phyloP scores from a whole-genome alignment of 2,797 vertebrate species.

The Chelon auratus region DNA sequence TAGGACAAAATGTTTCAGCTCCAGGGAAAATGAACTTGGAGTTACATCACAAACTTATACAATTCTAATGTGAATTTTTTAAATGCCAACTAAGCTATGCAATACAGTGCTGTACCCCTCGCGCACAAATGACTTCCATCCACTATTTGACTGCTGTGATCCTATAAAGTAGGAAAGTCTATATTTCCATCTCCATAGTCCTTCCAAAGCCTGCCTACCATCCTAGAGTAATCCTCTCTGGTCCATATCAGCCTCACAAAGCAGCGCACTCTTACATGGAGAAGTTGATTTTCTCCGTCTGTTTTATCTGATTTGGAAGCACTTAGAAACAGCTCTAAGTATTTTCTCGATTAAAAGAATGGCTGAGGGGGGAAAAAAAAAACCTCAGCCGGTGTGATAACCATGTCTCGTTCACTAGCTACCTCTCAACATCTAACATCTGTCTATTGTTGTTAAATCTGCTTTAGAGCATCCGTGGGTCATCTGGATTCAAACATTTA shows the following conservation, averaged over 20 bases:
- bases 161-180: slow-evolving; percentile 75
- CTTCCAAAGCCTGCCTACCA: slow-evolving; percentile 76
- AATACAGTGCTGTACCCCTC: slow-evolving; percentile 23
- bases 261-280: slow-evolving; percentile 76
- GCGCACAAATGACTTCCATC: slow-evolving; percentile 54
- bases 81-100: neutral
- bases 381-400: slow-evolving; percentile 65
- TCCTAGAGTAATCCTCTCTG: slow-evolving; percentile 78
- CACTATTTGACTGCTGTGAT: slow-evolving; percentile 69
- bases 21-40: neutral
- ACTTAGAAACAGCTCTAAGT: slow-evolving; percentile 79
- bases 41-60: neutral
- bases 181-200: slow-evolving; percentile 76
- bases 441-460: slow-evolving; percentile 84
- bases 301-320: slow-evolving; percentile 83
- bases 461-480: slow-evolving; percentile 78
- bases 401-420: slow-evolving; percentile 41
- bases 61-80: neutral
- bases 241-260: slow-evolving; percentile 76
- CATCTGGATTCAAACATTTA: slow-evolving; percentile 79
- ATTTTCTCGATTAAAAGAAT: slow-evolving; percentile 74
- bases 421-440: slow-evolving; percentile 76
- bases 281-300: slow-evolving; percentile 78
- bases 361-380: neutral
- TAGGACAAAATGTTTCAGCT: neutral